A percentile compares a stretch with the other conserved stretches of the same genome.
These are phyloP conservation scores for Lasioglossum vierecki DNA, from an alignment of 2,888 invertebrate species.

Conservation along the genomic window DNA sequence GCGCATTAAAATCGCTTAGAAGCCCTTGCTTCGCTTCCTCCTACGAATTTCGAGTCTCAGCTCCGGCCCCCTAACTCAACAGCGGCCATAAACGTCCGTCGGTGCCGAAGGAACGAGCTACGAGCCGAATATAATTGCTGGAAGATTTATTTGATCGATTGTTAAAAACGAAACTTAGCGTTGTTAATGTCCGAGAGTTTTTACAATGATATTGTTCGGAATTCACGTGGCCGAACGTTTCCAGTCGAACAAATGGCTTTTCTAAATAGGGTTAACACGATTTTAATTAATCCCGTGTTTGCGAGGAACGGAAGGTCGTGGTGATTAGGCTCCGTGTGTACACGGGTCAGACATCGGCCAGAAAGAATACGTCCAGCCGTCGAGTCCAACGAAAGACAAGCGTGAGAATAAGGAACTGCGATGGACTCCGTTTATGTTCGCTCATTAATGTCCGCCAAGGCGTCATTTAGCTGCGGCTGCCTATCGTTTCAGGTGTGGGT, in stretches of 20 bases:
- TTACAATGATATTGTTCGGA: no score
- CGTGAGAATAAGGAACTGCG: conserved; percentile 55
- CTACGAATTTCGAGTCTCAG: background rate
- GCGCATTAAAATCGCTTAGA: no score
- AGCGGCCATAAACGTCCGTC: background rate
- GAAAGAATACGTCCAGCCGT: conserved; percentile 7
- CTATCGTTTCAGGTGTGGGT: conserved; percentile 17
- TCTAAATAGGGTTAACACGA: conserved; percentile 8
- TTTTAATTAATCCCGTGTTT: conserved; percentile 2
- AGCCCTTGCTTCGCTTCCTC: background rate
- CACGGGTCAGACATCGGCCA: conserved; percentile 10
- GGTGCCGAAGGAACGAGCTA: background rate
- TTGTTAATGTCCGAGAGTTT: no score
- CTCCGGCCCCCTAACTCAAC: background rate
- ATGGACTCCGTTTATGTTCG: conserved; percentile 41
- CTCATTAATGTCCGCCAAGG: conserved; percentile 56
- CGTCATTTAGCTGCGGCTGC: conserved; percentile 48
- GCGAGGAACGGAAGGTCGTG: background rate
- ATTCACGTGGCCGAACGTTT: background rate
- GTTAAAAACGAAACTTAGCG: background rate
- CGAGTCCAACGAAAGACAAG: conserved; percentile 39
- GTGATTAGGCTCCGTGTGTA: conserved; percentile 17
- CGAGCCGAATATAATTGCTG: background rate
- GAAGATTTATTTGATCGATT: background rate
- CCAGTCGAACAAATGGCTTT: background rate